Evolutionary conservation across 2,888 invertebrate species (phyloP), one percentile per base, ranked within the genome.

Genomic region (Minunthozetes semirufus): DNA sequence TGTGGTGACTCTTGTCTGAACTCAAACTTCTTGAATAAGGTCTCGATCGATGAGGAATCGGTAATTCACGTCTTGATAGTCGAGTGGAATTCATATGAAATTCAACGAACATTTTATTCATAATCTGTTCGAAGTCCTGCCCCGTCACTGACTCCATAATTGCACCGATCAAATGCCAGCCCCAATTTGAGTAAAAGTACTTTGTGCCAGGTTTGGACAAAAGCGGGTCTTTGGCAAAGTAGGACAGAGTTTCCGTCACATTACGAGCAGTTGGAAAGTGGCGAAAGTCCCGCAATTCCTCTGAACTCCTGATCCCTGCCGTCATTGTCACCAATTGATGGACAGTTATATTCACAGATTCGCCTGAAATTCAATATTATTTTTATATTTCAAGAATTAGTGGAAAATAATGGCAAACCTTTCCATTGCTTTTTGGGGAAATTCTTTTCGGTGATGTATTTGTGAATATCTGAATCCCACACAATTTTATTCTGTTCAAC

Each of bases 181-280:
- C 87, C 80, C 86, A 85, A 1, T 87, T 86, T 11, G 86, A 85
- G 80, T 88, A 87, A n/a, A 82, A 78, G 79, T 80, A 86, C 75
- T 83, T 81, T 0, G 81, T 81, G 3, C 84, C 84, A 82, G 76
- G 9, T 77, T 76, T 82, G 76, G 82, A 81, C 19, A 85, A 80
- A 0, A 88, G 80, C 9, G 84, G 84, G 79, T 88, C 87, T 80
- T 86, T 81, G 79, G 85, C 83, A 80, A 87, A 87, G 29, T 87
- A 77, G 29, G 82, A 80, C 74, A 87, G 78, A 0, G 86, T 81
- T n/a, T 85, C 83, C 27, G 81, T 78, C 0, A 84, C 80, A 29
- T 79, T 80, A 1, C 80, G 66, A 25, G 33, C 29, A 9, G 66
- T 66, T 38, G 38, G 66, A 17, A 66, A 19, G 11, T 74, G 74